These are phyloP conservation scores for Sebastes hopkinsi DNA, from an alignment of 2,797 vertebrate genomes.

Conservation along the genomic window DNA sequence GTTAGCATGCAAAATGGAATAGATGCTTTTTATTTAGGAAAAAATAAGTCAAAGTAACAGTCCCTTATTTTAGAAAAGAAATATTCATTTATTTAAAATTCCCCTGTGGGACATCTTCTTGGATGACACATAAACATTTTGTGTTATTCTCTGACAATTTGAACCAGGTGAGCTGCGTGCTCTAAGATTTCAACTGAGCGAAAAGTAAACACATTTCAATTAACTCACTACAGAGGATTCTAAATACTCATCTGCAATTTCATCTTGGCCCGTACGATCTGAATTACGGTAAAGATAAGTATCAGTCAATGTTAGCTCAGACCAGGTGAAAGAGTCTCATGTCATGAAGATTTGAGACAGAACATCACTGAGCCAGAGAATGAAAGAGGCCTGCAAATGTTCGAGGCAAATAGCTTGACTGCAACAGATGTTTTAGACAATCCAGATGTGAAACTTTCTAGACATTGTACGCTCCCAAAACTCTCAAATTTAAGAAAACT, in stretches of 20 bases:
- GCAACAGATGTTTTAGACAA: conserved; percentile 46
- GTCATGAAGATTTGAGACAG: conserved; percentile 42
- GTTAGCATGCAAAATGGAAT: background rate
- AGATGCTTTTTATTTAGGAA: background rate
- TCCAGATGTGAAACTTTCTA: conserved; percentile 51
- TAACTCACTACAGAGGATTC: conserved; percentile 47
- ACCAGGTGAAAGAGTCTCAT: conserved; percentile 52
- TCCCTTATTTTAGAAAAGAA: conserved; percentile 7
- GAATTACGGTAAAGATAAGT: conserved; percentile 43
- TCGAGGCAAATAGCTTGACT: conserved; percentile 21
- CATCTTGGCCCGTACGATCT: conserved; percentile 34
- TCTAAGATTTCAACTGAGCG: conserved; percentile 52
- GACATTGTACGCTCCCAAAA: background rate
- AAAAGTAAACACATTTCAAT: conserved; percentile 56
- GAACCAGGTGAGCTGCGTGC: conserved; percentile 67
- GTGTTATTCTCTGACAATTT: conserved; percentile 60
- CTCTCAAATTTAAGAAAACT: background rate
- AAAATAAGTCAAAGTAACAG: conserved; percentile 1
- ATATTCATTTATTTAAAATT: conserved; percentile 22
- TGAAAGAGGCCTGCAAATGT: conserved; percentile 29
- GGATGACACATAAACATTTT: conserved; percentile 51
- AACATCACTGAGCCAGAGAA: conserved; percentile 34
- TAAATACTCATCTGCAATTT: conserved; percentile 50
- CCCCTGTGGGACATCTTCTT: conserved; percentile 11
- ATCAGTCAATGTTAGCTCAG: conserved; percentile 31